Base-by-base conservation (phyloP, 2,888 invertebrate species). In the Hypomecis atomaria region DNA sequence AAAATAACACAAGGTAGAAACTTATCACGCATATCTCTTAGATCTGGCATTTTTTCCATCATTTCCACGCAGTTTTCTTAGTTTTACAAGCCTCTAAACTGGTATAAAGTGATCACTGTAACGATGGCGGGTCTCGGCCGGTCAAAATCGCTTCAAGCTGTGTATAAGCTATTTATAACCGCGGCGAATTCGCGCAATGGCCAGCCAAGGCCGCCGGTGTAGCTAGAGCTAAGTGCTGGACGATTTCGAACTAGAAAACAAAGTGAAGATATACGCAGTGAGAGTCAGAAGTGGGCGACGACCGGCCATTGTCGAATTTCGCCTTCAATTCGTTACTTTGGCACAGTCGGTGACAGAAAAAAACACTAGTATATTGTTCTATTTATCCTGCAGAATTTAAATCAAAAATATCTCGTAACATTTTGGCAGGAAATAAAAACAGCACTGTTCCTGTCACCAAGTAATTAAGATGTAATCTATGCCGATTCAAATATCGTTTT, bases 341-440 rank as follows among this genome's bases (percentile, higher is more conserved):
- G 87, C 86, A 87, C 87, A 78, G 77, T 78, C 77, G 83, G 85
- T 82, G 85, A 86, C 85, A 81, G 79, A 74, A 71, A 75, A 67
- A 73, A 45, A 52, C 42, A 11, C 34, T 38, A 52, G 11, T n/a
- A 4, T 1, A 3, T 11, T n/a, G 40, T 9, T n/a, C 37, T 45
- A 36, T 53, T 42, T 33, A 11, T 38, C 40, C 40, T 40, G 40
- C 10, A 10, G 7, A 4, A 10, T 7, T 23, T 2, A 10, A 7
- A 4, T 40, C 7, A 40, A 40, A 40, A 4, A 9, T 3, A 9
- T 40, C 8, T 7, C 4, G 10, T 4, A 10, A 40, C 8, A 7
- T 40, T 9, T 40, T 40, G 40, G 10, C 40, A 40, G 40, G 7
- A 40, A 40, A 40, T 7, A 40, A 40, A 40, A 7, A 10, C 40